A percentile compares a stretch with the other conserved stretches of the same genome.
These are phyloP conservation scores for Gastrophryne carolinensis DNA, from an alignment of 2,797 vertebrate genomes.

Conservation along the genomic window DNA sequence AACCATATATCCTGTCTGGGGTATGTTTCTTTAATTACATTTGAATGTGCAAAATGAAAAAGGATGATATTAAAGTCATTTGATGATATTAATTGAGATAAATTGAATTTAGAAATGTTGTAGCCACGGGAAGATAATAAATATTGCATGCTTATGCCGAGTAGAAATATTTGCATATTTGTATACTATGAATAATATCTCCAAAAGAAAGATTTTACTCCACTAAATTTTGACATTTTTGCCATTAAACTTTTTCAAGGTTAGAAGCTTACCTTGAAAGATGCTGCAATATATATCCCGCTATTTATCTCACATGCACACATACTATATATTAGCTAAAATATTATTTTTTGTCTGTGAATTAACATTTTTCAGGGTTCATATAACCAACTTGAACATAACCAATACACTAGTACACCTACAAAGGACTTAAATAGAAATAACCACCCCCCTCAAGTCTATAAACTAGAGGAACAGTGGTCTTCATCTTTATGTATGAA, in stretches of 20 bases:
- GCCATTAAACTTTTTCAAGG: neutral
- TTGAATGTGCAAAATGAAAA: neutral
- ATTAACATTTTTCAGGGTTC: no score
- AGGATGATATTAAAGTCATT: slow-evolving; percentile 44
- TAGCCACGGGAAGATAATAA: neutral
- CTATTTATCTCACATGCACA: no score
- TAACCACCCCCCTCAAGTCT: no score
- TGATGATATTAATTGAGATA: slow-evolving; percentile 36
- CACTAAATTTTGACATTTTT: neutral
- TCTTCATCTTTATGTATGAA: no score
- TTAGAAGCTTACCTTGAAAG: no score
- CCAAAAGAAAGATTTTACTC: neutral
- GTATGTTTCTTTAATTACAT: slow-evolving; percentile 31
- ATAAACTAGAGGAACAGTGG: no score
- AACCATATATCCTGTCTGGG: slow-evolving; percentile 21
- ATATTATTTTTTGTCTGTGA: no score
- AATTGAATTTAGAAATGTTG: neutral
- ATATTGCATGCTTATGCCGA: neutral
- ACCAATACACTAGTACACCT: no score
- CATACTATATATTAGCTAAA: no score
- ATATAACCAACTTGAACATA: no score
- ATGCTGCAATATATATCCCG: no score
- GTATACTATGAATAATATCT: neutral
- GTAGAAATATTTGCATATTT: neutral
- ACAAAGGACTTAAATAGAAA: no score